Evolutionary conservation across 2,888 invertebrate species (phyloP).

Genomic region (Lingula anatina): DNA sequence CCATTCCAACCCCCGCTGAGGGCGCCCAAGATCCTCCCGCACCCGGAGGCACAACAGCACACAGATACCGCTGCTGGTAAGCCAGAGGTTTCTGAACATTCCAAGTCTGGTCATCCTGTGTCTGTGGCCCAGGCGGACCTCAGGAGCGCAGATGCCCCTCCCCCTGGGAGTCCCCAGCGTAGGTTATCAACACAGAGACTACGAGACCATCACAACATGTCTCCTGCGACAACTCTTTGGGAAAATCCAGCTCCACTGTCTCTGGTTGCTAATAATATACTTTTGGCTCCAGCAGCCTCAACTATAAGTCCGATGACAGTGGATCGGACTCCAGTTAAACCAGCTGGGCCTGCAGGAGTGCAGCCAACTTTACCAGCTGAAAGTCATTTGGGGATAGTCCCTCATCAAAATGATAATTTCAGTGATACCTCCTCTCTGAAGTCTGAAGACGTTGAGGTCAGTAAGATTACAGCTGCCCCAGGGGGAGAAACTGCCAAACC

Average conservation of each 20-base stretch:
- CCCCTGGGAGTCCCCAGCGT: not conserved
- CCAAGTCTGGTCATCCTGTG: not conserved
- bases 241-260: slow-evolving; percentile 29
- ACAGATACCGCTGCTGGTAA: slow-evolving; percentile 11
- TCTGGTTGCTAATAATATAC: slow-evolving; percentile 24
- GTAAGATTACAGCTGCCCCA: slow-evolving; percentile 12
- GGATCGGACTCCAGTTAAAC: not conserved
- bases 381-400: slow-evolving; percentile 11
- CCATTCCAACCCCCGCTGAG: slow-evolving; percentile 25
- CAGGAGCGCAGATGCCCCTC: not conserved
- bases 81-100: not conserved
- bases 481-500: slow-evolving; percentile 11
- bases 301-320: slow-evolving; percentile 2
- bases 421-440: not conserved
- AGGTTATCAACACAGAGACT: not conserved
- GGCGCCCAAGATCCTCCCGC: too few relatives aligned
- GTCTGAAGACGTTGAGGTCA: slow-evolving; percentile 10
- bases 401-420: not conserved
- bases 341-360: not conserved
- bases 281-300: slow-evolving; percentile 29
- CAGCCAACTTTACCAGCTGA: not conserved
- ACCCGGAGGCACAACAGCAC: too few relatives aligned
- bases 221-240: slow-evolving; percentile 44
- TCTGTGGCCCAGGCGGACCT: not conserved
- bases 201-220: slow-evolving; percentile 24